phyloP scores from a whole-genome alignment of 2,797 vertebrate species.

The Enteromius unitaeniatus region DNA sequence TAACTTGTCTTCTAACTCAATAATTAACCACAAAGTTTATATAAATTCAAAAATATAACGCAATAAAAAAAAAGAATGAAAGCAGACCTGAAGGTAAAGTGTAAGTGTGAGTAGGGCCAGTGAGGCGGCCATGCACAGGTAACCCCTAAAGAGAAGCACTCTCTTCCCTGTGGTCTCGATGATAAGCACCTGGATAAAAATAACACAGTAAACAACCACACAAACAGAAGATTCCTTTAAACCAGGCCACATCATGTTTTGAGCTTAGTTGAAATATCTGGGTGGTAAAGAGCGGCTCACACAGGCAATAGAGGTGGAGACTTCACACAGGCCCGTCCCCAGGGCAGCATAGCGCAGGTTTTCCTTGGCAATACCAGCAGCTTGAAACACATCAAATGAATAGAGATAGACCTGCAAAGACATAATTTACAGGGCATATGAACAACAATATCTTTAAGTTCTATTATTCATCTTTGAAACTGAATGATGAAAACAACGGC shows the following conservation, averaged over 20 bases:
- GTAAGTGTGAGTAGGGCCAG: slow-evolving; percentile 56
- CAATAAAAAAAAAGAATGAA: neutral
- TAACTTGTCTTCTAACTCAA: neutral
- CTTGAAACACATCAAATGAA: slow-evolving; percentile 79
- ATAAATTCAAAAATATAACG: neutral
- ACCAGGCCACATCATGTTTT: neutral
- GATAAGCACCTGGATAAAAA: slow-evolving; percentile 74
- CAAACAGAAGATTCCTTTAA: neutral
- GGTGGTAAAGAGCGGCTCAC: slow-evolving; percentile 63
- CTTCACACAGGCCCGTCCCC: slow-evolving; percentile 79
- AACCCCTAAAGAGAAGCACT: slow-evolving; percentile 69
- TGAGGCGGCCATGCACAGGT: slow-evolving; percentile 63
- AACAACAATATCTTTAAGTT: neutral
- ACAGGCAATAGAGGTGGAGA: slow-evolving; percentile 72
- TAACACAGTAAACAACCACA: slow-evolving; percentile 13
- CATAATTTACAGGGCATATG: slow-evolving; percentile 1
- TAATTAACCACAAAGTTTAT: neutral
- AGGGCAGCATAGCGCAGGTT: slow-evolving; percentile 75
- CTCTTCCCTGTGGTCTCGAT: slow-evolving; percentile 75
- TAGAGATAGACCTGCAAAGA: slow-evolving; percentile 83
- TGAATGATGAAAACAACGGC: neutral
- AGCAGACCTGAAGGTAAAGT: slow-evolving; percentile 58
- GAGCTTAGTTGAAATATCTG: neutral
- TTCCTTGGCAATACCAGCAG: slow-evolving; percentile 76
- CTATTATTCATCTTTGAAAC: neutral